Base-by-base conservation (phyloP, 2,888 invertebrate genomes). In the Ryuthela nishihirai region DNA sequence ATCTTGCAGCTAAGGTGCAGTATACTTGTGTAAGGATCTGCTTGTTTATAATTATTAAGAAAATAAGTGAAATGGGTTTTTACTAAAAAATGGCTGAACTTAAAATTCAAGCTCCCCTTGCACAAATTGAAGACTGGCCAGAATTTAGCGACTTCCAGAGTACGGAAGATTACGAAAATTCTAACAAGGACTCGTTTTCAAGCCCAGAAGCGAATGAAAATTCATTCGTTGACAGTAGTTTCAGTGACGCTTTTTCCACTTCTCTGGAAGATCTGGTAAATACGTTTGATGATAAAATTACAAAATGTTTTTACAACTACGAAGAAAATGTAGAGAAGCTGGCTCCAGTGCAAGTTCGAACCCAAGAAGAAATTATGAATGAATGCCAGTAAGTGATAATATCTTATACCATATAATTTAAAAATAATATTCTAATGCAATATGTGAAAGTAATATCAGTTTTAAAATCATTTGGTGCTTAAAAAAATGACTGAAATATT, bases 301-400 rank as follows among this genome's bases (percentile, higher is more conserved):
- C 94, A 55, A 92, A 94, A 78, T 98, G 97, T 78, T 97, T 98
- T 77, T 88, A 91, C 67, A 94, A 99, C 78, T 95, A 93, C 73
- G 94, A 93, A 75, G 94, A 97, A 74, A 90, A 91, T 69, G 94
- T 97, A 65, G 95, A 97, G 77, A 91, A 93, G 75, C 80, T 98
- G 72, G 98, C 98, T 49, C 95, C 98, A 24, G 94, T 99, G 66
- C 97, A 98, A 80, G 92, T 98, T 71, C 84, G 98, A 75, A 88
- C 89, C 49, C 95, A 98, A 77, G 98, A 99, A 76, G 98, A 99
- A 78, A 92, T 98, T 72, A 95, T 98, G 93, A 94, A 90, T 79
- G 97, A 98, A 80, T 97, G 95, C 87, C 98, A 98, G 98, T 98
- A 79, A 93, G 97, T 93, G n/a, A n/a, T n/a, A n/a, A n/a, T n/a